These are phyloP conservation scores for Sceloporus tristichus DNA, from an alignment of 2,113 vertebrate species.

Conservation along the genomic window DNA sequence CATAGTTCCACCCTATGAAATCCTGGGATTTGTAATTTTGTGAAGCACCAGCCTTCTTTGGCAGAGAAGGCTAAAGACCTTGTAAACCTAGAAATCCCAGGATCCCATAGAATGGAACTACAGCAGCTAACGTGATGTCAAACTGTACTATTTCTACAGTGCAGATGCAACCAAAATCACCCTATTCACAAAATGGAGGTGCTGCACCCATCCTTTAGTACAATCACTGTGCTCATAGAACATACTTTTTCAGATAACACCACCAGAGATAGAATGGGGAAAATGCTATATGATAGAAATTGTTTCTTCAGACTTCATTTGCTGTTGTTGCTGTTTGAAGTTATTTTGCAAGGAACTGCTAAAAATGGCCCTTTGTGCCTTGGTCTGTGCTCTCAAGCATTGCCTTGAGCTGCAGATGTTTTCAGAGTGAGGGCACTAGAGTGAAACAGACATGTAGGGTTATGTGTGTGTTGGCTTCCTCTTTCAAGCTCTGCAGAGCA, in stretches of 20 bases:
- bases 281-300: neutral
- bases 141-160: too few relatives aligned
- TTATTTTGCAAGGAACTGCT: slow-evolving; percentile 21
- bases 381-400: slow-evolving; percentile 5
- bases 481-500: neutral
- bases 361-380: slow-evolving; percentile 1
- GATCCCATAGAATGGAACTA: too few relatives aligned
- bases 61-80: too few relatives aligned
- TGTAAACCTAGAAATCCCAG: too few relatives aligned
- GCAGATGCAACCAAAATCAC: neutral
- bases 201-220: neutral
- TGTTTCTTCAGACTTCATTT: neutral
- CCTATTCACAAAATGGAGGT: neutral
- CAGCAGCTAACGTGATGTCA: too few relatives aligned
- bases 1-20: too few relatives aligned
- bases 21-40: too few relatives aligned
- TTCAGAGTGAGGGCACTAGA: neutral
- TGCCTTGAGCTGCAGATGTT: neutral
- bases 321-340: neutral
- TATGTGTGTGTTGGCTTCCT: neutral
- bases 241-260: neutral
- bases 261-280: neutral
- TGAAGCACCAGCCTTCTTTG: too few relatives aligned
- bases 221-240: neutral
- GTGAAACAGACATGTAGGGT: neutral